Conservation (phyloP, 2,888 invertebrate species). For the Tigriopus californicus region DNA sequence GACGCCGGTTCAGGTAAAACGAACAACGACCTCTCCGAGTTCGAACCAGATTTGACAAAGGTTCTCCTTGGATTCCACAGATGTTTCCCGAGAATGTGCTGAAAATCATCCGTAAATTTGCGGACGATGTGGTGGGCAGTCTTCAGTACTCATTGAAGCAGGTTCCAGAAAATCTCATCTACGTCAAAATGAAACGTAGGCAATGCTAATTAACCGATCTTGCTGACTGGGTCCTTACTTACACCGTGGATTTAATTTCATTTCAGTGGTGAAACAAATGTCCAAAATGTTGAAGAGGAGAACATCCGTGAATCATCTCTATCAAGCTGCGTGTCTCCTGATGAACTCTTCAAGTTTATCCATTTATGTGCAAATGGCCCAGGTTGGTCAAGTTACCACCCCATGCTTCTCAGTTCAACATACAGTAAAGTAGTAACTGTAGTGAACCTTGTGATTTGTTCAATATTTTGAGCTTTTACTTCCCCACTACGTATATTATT, state of each 20-base stretch:
- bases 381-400: background rate
- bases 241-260: background rate
- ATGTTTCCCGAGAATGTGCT: conserved; percentile 25
- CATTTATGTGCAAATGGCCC: conserved; percentile 26
- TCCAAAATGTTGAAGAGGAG: conserved; percentile 29
- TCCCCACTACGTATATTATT: too few relatives aligned
- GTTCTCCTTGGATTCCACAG: conserved; percentile 17
- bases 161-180: conserved; percentile 27
- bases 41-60: background rate
- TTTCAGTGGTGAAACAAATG: conserved; percentile 29
- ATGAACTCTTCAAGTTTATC: conserved; percentile 27
- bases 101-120: conserved; percentile 30
- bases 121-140: conserved; percentile 30
- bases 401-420: too few relatives aligned
- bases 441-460: too few relatives aligned
- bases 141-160: conserved; percentile 27
- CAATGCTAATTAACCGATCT: conserved; percentile 16
- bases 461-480: too few relatives aligned
- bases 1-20: conserved; percentile 26
- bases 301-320: conserved; percentile 31
- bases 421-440: too few relatives aligned
- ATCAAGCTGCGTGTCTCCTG: conserved; percentile 30
- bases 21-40: background rate
- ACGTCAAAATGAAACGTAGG: conserved; percentile 31
- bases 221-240: background rate